These are phyloP conservation scores for Leptothorax acervorum DNA, from an alignment of 2,888 invertebrate genomes.

Conservation along the genomic window DNA sequence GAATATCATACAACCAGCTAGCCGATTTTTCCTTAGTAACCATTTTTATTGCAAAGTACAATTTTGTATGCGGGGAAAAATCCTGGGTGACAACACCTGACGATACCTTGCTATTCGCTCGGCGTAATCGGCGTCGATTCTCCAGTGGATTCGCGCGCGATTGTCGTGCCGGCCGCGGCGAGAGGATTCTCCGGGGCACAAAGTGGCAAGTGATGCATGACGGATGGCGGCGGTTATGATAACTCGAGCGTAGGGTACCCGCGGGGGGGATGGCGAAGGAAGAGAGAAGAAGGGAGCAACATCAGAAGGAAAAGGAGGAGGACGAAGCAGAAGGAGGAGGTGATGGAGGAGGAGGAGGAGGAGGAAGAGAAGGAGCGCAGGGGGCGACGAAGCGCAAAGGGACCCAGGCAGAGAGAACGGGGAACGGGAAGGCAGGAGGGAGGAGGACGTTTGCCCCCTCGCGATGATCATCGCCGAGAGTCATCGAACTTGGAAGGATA, in stretches of 20 bases:
- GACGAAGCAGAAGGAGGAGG: constrained; percentile 13
- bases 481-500: constrained; percentile 77
- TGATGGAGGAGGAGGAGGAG: constrained; percentile 22
- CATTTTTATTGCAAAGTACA: background rate
- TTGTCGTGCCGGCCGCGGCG: constrained; percentile 52
- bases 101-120: constrained; percentile 18
- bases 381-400: constrained; percentile 51
- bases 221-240: constrained; percentile 79
- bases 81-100: constrained; percentile 20
- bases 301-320: constrained; percentile 19
- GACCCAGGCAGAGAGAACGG: constrained; percentile 25
- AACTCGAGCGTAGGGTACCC: constrained; percentile 68
- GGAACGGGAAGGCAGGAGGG: constrained; percentile 29
- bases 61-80: background rate
- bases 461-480: constrained; percentile 73
- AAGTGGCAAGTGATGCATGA: constrained; percentile 80
- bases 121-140: constrained; percentile 34
- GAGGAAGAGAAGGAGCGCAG: constrained; percentile 17
- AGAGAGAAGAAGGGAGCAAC: constrained; percentile 31
- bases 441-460: constrained; percentile 59
- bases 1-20: background rate
- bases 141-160: constrained; percentile 43
- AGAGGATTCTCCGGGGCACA: constrained; percentile 69
- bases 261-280: constrained; percentile 23
- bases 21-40: background rate